Evolutionary conservation across 1,140 invertebrate species (phyloP).

Genomic region (Zaprionus kolodkinae): DNA sequence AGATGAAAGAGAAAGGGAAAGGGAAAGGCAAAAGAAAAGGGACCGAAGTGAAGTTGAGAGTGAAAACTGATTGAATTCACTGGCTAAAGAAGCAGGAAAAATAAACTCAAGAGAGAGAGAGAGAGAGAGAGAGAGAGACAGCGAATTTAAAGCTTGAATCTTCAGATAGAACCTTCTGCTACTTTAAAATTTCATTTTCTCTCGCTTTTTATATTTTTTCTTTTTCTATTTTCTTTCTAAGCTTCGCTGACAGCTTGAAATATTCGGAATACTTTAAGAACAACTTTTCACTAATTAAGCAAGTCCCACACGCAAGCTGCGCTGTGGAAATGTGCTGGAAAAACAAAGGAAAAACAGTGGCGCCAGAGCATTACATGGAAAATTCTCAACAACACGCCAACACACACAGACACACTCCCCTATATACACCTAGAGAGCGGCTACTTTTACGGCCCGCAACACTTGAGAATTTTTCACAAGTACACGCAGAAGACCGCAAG

Average conservation of each 20-base stretch:
- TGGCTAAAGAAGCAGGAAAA: no score
- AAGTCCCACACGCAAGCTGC: constrained; percentile 28
- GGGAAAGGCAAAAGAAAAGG: not conserved
- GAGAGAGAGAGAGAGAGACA: no score
- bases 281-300: constrained; percentile 59
- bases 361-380: constrained; percentile 54
- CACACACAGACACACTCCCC: constrained; percentile 33
- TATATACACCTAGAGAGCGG: constrained; percentile 39
- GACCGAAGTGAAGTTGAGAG: no score
- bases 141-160: not conserved
- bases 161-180: no score
- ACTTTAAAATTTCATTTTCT: not conserved
- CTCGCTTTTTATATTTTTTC: not conserved
- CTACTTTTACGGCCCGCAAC: constrained; percentile 54
- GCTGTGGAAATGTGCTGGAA: constrained; percentile 16
- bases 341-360: constrained; percentile 13
- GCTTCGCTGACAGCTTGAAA: constrained; percentile 60
- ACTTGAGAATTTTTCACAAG: constrained; percentile 66
- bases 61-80: constrained; percentile 14
- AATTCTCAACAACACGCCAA: constrained; percentile 64
- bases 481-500: constrained; percentile 29
- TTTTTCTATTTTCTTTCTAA: constrained; percentile 12
- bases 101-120: no score
- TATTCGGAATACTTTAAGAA: constrained; percentile 59
- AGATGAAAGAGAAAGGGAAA: not conserved